Percentiles rank a stretch among this genome's conserved stretches.
Evolutionary conservation across 2,888 invertebrate species (phyloP).

Genomic region (Griposia aprilina): DNA sequence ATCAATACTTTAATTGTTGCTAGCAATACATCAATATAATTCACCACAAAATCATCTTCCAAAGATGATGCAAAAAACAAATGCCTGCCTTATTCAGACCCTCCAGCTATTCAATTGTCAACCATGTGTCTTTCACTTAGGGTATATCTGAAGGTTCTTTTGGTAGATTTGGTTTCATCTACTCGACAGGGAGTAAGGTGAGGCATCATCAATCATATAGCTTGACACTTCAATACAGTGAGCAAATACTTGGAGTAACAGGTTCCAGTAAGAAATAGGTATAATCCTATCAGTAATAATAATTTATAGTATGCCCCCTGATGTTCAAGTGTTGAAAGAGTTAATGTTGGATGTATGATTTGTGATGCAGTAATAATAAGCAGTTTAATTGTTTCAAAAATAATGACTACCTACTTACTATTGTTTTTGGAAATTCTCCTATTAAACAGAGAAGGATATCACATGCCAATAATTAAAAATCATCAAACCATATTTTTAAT

Average conservation of each 20-base stretch:
- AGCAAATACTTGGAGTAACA: constrained; percentile 82
- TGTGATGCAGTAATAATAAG: neutral
- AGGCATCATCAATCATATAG: constrained; percentile 79
- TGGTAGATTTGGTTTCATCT: constrained; percentile 38
- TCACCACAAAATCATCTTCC: constrained; percentile 54
- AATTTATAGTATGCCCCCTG: constrained; percentile 72
- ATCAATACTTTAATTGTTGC: constrained; percentile 53
- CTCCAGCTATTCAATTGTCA: constrained; percentile 14
- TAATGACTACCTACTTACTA: neutral
- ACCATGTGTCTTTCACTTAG: constrained; percentile 4
- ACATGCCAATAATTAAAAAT: neutral
- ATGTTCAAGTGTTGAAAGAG: constrained; percentile 40
- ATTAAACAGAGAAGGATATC: neutral
- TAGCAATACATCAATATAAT: constrained; percentile 59
- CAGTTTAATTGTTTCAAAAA: neutral
- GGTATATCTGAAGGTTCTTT: neutral
- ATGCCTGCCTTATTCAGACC: constrained; percentile 4
- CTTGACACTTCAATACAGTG: constrained; percentile 82
- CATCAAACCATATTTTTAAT: neutral
- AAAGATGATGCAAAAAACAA: constrained; percentile 62
- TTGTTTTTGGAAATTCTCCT: neutral
- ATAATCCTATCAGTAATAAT: constrained; percentile 80
- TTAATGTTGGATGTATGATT: constrained; percentile 1
- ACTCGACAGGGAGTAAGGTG: constrained; percentile 60
- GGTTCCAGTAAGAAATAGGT: constrained; percentile 80